Base-by-base conservation (phyloP, 2,888 invertebrate genomes). In the Drosophila quinaria region DNA sequence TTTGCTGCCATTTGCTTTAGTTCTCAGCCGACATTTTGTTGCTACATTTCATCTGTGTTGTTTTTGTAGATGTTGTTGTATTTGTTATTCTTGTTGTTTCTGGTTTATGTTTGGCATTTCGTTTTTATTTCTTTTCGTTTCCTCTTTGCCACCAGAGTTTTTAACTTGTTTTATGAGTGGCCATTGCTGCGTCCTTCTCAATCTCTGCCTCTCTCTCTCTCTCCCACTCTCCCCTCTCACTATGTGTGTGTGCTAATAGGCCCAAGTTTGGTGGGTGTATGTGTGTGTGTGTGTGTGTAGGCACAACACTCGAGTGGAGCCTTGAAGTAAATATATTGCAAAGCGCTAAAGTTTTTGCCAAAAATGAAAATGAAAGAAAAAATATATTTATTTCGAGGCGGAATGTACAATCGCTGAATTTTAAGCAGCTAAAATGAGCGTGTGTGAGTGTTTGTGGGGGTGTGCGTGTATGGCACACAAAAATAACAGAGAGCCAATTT, bases 251-350 rank as follows among this genome's bases (percentile, higher is more conserved):
- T 61, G 75, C 75, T 55, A 72, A 70, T 73, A 80, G 72, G 79
- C 72, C 56, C 47, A 63, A 64, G 65, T 42, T 42, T 54, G 29
- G 2, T 42, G 42, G 1, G 50, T 63, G 65, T 71, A 56, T 64
- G 46, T 72, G 65, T 67, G 59, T 64, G 46, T 72, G 65, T 66
- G 59, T 13, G 35, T 19, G 22, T 68, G 42, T 55, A 46, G 58
- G 59, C 29, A 0, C 22, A 60, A 60, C 51, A 58, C 44, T 56
- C 52, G 46, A 67, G 55, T 62, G 80, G 54, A 73, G 78, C 88
- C 88, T 72, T 81, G 72, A 82, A 82, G 83, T 35, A 58, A 88
- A 88, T 80, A 73, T 86, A 88, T 88, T 71, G 71, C 84, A 47
- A 74, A 61, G 69, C 68, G 65, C 67, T 54, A 78, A 88, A 88